Evolutionary conservation across 2,888 invertebrate genomes (phyloP).

Genomic region (Andrena fulva): DNA sequence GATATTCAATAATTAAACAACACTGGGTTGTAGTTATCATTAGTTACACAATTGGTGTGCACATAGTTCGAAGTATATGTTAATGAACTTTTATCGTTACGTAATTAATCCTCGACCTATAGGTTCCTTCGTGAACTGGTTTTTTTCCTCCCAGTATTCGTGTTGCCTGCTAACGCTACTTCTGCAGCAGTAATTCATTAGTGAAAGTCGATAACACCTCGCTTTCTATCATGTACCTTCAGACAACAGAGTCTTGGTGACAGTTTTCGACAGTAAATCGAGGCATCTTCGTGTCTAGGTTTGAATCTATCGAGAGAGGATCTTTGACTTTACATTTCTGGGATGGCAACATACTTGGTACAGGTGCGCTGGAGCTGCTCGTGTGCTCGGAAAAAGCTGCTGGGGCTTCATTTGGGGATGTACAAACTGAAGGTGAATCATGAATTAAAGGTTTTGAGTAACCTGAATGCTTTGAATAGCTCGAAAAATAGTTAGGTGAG

Average conservation of each 20-base stretch:
- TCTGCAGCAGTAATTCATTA: constrained; percentile 39
- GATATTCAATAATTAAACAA: neutral
- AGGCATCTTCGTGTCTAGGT: neutral
- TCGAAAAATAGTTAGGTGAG: too few relatives aligned
- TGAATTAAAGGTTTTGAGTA: too few relatives aligned
- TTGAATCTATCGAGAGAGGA: neutral
- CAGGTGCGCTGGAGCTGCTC: too few relatives aligned
- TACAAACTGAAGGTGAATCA: too few relatives aligned
- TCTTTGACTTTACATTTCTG: neutral
- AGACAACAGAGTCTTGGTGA: constrained; percentile 8
- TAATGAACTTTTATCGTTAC: neutral
- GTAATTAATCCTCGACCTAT: neutral
- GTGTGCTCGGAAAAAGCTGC: too few relatives aligned
- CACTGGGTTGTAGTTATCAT: neutral
- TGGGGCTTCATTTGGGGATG: too few relatives aligned
- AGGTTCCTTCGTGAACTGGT: neutral
- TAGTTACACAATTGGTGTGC: neutral
- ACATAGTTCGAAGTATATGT: neutral
- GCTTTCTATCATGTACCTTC: constrained; percentile 30
- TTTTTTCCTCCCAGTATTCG: neutral
- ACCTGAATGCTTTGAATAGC: too few relatives aligned
- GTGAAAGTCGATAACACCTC: constrained; percentile 47
- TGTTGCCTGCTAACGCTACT: constrained; percentile 19
- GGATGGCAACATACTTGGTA: neutral
- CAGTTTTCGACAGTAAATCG: constrained; percentile 13